Base-by-base conservation (phyloP, 2,113 vertebrate species). In the Mustela lutreola region DNA sequence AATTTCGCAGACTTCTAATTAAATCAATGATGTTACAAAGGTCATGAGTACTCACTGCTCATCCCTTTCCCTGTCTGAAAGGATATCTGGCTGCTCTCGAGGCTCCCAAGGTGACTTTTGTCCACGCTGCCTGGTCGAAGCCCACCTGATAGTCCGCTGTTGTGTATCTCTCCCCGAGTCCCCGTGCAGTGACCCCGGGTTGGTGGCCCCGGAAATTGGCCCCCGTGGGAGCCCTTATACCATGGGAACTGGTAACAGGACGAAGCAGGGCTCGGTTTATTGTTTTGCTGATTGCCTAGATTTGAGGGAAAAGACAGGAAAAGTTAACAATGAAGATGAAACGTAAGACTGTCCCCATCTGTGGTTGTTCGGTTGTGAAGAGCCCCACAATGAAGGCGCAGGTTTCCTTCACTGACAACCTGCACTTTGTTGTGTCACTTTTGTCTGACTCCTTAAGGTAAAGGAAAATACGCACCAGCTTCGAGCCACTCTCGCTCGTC, bases 81-180 rank as follows among this genome's bases (percentile, higher is more conserved):
- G 28, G 45, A 36, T 21, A 10, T 19, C 18, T 26, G 19, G 1
- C 73, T 63, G 4, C 62, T 1, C 9, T 19, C 62, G 6, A 1
- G 28, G 33, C 62, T 50, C 28, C 39, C 7, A 6, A 28, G 56
- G 60, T 2, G 2, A 11, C 2, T 45, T 10, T 0, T 9, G 2
- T 15, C 31, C 1, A 0, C 5, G 39, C 18, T 33, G 42, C 24
- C 76, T 9, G 36, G 28, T 16, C 36, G 83, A 56, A 24, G 26
- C 0, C 2, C 6, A 4, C 0, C 4, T 0, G 2, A 1, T 12
- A 1, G 36, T 5, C 39, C 1, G 2, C 91, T 50, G 4, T 0
- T 3, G 31, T 1, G 0, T 0, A 1, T 4, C 16, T 80, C 87
- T 39, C 56, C 76, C 83, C 26, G 2, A 1, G 31, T 56, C 79